Base-by-base conservation (phyloP, 2,888 invertebrate species). In the Pocota personata region DNA sequence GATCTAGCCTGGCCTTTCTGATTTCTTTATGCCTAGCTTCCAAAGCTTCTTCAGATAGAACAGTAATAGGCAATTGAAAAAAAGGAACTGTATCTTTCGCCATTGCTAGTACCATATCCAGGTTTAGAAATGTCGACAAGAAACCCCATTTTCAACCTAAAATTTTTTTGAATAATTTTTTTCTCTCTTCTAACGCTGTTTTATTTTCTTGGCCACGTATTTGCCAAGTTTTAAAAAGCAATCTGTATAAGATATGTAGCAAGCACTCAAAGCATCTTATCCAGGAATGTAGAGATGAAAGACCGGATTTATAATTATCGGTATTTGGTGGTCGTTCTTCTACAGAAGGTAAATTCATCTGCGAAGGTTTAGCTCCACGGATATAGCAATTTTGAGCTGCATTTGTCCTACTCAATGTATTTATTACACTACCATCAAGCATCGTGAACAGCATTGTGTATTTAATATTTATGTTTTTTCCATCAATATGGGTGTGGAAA, bases 151-250 rank as follows among this genome's bases (percentile, higher is more conserved):
- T 46, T 46, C 10, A 46, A 16, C 14, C 40, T 21, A 32, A 48
- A 64, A 48, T 64, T 48, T 64, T 64, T 21, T 48, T 64, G 64
- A 35, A 48, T 64, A 24, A 27, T n/a, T 43, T 27, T 60, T 43
- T 60, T 60, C 37, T 60, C n/a, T 43, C 60, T 43, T 10, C 60
- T n/a, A 60, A 40, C 1, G 40, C 40, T 14, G 46, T 1, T 46
- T 46, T 64, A 19, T 32, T 48, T 32, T 46, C 43, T 30, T 30
- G 12, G 1, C 46, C 30, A 12, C 64, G 30, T 48, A 48, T 48
- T 64, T 64, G 19, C 64, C 19, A 64, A 32, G 64, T 48, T 48
- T 48, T 64, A 48, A 64, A 48, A 32, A 27, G 64, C 32, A 64
- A 12, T 48, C 32, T 64, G n/a, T 64, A 58, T 7, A 37, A 58